Percentiles rank a stretch among this genome's conserved stretches.
phyloP scores from a whole-genome alignment of 2,113 vertebrate species.

The Myrmecophaga tridactyla region DNA sequence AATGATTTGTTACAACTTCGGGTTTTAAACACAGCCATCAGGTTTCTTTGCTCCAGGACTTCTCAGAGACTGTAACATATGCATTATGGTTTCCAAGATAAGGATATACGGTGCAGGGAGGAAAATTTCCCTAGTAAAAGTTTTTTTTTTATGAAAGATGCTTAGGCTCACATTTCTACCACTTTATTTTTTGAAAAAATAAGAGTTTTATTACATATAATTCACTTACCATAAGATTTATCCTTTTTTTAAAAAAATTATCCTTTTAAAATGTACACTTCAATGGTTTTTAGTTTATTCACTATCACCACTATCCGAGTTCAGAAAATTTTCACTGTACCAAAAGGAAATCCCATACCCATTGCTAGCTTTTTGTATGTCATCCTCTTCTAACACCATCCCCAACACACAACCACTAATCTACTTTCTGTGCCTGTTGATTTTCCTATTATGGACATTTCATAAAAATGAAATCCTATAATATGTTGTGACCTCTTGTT shows the following conservation, averaged over 20 bases:
- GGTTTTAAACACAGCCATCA: neutral
- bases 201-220: neutral
- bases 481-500: neutral
- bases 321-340: neutral
- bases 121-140: neutral
- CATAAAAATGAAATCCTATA: neutral
- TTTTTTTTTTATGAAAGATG: neutral
- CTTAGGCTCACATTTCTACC: neutral
- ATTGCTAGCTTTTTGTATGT: neutral
- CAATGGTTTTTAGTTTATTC: neutral
- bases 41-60: neutral
- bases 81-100: neutral
- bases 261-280: neutral
- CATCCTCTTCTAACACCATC: no score
- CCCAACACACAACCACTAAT: no score
- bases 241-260: no score
- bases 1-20: neutral
- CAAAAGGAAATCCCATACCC: neutral
- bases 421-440: neutral
- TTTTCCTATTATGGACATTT: neutral
- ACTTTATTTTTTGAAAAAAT: neutral
- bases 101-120: neutral
- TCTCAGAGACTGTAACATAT: neutral
- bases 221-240: neutral
- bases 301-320: neutral